Base-by-base conservation (phyloP, 2,113 vertebrate species). In the Polypterus senegalus region DNA sequence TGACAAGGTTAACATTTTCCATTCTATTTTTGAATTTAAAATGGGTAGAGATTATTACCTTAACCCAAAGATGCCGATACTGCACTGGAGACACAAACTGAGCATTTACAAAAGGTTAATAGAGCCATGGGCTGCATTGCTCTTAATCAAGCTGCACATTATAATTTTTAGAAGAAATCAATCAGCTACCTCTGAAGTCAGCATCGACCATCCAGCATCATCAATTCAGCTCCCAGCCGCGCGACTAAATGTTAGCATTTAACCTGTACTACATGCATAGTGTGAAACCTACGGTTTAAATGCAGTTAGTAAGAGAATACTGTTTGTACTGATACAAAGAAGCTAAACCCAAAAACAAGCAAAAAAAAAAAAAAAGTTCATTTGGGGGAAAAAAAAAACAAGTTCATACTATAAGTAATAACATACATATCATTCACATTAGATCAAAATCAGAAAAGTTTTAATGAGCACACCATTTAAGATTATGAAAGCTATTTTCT, bases 1-100 rank as follows among this genome's bases (percentile, higher is more conserved):
- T 70, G 87, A 90, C 89, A 96, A 89, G 85, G 91, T 92, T 95
- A 94, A 89, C 91, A 95, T 72, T 82, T 87, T 81, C 66, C 56
- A 71, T 71, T 62, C 74, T 61, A 59, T 9, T 27, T 27, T 49
- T 49, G 58, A 67, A 57, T 67, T 67, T 56, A 63, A 65, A 47
- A 67, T 49, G 49, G 60, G 49, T n/a, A 61, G 60, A 60, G 71
- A 60, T 72, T 57, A 71, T 69, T 75, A 65, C 57, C 61, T 74
- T 79, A 73, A 77, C 45, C 66, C 49, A 58, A 67, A 59, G 59
- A 63, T 72, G 75, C 68, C 61, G 71, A 75, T 66, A 64, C 63
- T 66, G 70, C 54, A 60, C 63, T 66, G 65, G 49, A 67, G 66
- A 64, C 69, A 64, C 74, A 61, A 76, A 75, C 66, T 67, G 70